These are phyloP conservation scores for Setophaga petechia DNA, from an alignment of 2,113 vertebrate genomes.

Conservation along the genomic window DNA sequence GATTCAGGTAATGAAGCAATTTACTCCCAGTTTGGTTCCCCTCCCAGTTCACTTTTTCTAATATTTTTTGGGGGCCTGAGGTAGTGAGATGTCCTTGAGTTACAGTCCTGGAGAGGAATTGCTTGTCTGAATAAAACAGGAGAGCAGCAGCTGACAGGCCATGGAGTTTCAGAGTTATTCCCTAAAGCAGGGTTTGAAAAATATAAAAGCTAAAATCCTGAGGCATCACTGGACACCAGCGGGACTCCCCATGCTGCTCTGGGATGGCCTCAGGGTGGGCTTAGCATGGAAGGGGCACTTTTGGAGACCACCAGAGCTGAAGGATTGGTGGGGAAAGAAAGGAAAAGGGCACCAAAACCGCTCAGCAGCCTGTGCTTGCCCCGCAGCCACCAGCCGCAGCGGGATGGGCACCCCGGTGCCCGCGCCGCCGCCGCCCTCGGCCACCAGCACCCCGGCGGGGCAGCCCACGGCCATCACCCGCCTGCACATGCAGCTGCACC, in stretches of 20 bases:
- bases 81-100: background rate
- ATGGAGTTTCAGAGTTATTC: background rate
- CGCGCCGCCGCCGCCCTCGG: slow-evolving; percentile 77
- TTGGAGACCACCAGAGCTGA: background rate
- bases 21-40: background rate
- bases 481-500: slow-evolving; percentile 94
- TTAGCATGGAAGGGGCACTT: fast-evolving
- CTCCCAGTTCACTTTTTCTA: background rate
- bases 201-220: background rate
- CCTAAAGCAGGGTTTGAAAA: background rate
- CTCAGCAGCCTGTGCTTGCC: background rate
- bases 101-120: background rate
- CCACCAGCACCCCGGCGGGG: slow-evolving; percentile 66
- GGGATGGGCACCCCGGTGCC: slow-evolving; percentile 75
- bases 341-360: fast-evolving
- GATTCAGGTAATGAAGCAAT: background rate
- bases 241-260: fast-evolving
- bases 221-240: background rate
- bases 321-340: fast-evolving
- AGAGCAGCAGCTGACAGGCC: background rate
- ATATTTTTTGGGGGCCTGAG: background rate
- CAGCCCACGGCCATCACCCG: slow-evolving; percentile 83
- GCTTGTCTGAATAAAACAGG: background rate
- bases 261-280: fast-evolving
- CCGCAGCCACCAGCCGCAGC: slow-evolving; percentile 55